Evolutionary conservation across 1,140 invertebrate genomes (phyloP), one percentile per base, ranked within the genome.

Genomic region (Drosophila lowei): DNA sequence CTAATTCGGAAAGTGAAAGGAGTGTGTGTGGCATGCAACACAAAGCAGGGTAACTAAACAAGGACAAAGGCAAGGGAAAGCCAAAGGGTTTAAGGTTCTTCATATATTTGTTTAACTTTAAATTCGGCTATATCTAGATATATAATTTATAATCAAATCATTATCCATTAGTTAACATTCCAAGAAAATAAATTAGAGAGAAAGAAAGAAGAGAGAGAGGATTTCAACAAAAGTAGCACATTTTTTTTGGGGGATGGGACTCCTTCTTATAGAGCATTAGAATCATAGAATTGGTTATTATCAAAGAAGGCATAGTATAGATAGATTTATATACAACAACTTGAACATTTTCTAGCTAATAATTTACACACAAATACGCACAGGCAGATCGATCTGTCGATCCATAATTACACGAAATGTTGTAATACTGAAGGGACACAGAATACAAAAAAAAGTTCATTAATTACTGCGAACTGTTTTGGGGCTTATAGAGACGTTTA

Each of bases 281-380:
- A 28, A 28, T 28, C 25, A 30, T 30, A 30, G 28, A 9, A 25
- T 0, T 25, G 23, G 23, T 5, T 25, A 25, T 25, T 25, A 4
- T 25, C 23, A 25, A 25, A 3, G 7, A 30, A 9, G 8, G 7
- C 7, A 8, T 8, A 30, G 7, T 3, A 30, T 30, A 5, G 34
- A 38, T 28, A 18, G 18, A 18, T 21, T 41, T 57, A 21, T 49
- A 62, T 55, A 73, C 28, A 72, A 67, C 16, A 65, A 60, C 60
- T 65, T 74, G 18, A 65, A 83, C 67, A 60, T 47, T 38, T 53
- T 49, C 61, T 83, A 76, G 68, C 73, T 80, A 80, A 74, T 77
- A 77, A 85, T 74, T 86, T 81, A 86, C 65, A 77, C 44, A 73
- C 73, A 59, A 30, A 68, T 13, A 59, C 58, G 30, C 48, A 65